Conservation (phyloP, 2,113 vertebrate genomes). For the Marmota flaviventris region DNA sequence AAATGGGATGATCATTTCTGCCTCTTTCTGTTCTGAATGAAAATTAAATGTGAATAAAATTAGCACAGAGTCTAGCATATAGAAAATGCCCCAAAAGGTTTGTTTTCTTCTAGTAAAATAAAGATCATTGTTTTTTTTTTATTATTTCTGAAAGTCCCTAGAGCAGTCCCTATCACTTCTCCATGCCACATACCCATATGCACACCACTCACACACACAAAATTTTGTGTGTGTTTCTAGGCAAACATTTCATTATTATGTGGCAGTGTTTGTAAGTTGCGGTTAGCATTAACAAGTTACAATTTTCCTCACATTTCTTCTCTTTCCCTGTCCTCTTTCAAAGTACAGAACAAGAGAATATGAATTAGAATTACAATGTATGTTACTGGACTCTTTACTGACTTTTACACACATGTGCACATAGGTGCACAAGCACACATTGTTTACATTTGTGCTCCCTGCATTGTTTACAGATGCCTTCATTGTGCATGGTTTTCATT, state of each 20-base stretch:
- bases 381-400: not conserved
- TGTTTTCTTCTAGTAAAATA: slow-evolving; percentile 38
- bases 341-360: not conserved
- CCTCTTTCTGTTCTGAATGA: slow-evolving; percentile 31
- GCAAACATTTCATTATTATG: not conserved
- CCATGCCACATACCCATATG: not conserved
- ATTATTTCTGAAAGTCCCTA: slow-evolving; percentile 41
- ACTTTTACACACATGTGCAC: not conserved
- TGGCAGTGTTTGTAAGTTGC: not conserved
- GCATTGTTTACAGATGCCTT: not conserved
- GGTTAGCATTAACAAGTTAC: slow-evolving; percentile 29
- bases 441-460: not conserved
- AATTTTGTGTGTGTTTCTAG: not conserved
- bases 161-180: not conserved
- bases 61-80: not conserved
- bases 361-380: not conserved
- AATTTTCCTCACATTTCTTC: not conserved
- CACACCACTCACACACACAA: not conserved
- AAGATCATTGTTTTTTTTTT: slow-evolving; percentile 39
- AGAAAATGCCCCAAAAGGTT: not conserved
- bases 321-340: not conserved
- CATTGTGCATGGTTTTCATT: not conserved
- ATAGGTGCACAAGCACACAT: accelerated
- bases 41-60: slow-evolving; percentile 53
- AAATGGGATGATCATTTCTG: slow-evolving; percentile 27